Base-by-base conservation (phyloP, 2,113 vertebrate species). In the Carollia perspicillata region DNA sequence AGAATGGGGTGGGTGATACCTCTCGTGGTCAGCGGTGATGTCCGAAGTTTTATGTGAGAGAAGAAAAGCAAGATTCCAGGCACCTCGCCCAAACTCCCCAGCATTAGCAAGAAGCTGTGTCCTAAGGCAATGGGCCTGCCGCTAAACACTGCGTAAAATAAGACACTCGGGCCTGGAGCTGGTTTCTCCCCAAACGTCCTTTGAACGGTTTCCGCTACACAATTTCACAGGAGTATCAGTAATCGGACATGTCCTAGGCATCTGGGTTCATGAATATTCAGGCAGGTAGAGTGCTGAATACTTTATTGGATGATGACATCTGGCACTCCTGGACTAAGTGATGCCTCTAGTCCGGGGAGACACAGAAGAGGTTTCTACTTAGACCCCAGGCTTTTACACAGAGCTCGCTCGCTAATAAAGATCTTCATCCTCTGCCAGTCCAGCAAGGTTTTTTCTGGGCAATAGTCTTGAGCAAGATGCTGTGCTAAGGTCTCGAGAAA, bases 191-290 rank as follows among this genome's bases (percentile, higher is more conserved):
- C 37, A 92, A 77, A 79, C 7, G 5, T 66, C 30, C 51, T 58
- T 37, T n/a, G 79, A 93, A 72, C 68, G 68, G 74, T 93, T 97
- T 92, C 91, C 6, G 1, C 75, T 86, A 68, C 17, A 89, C 53
- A 35, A 35, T 95, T 95, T 78, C 72, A 95, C 55, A 77, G 17
- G 71, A 94, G 30, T 68, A 81, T 63, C 1, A 0, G 47, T 40
- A 87, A 94, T 93, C 69, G 94, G 89, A 95, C 93, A 96, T 95
- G 89, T 91, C 94, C 91, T 91, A 81, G 81, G 78, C 93, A 97
- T 95, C 84, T 96, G 93, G 44, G 74, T 14, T 97, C 95, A 96
- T 95, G 95, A 94, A 93, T 96, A 94, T 95, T 96, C 94, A 93
- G 84, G 93, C 30, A 89, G 55, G 90, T 11, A 93, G 89, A 84